A percentile compares a stretch with the other conserved stretches of the same genome.
Conservation (phyloP, 2,113 vertebrate genomes). For the Formicarius rufipectus region DNA sequence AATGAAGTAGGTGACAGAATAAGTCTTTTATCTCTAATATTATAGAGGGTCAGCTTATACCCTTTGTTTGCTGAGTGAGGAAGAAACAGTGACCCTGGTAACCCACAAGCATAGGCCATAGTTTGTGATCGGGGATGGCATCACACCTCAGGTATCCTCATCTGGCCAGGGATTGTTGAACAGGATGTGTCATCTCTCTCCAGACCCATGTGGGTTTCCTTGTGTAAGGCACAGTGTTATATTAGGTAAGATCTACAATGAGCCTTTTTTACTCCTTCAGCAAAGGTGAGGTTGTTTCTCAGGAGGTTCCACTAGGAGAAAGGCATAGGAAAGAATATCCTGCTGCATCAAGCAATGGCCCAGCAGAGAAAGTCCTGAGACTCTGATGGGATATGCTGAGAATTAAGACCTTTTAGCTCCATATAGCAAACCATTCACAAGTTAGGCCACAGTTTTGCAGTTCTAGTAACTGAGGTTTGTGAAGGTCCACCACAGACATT, state of each 20-base stretch:
- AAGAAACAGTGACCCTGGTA: neutral
- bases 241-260: neutral
- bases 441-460: neutral
- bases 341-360: neutral
- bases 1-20: constrained; percentile 13
- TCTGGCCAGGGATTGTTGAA: neutral
- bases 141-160: neutral
- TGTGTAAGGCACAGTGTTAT: neutral
- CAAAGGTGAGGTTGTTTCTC: constrained; percentile 37
- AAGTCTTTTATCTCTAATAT: neutral
- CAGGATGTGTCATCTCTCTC: neutral
- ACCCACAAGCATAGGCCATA: neutral
- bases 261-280: constrained; percentile 8
- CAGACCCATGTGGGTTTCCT: constrained; percentile 5
- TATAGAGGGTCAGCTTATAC: neutral
- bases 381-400: neutral
- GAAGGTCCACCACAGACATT: neutral
- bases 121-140: neutral
- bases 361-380: constrained; percentile 5
- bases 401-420: neutral
- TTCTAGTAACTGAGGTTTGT: constrained; percentile 20
- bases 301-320: neutral
- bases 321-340: constrained; percentile 9
- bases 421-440: constrained; percentile 36
- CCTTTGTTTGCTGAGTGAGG: neutral